Evolutionary conservation across 35 echinoderm and acorn worm species (phyloP).

Genomic region (Patiria miniata): DNA sequence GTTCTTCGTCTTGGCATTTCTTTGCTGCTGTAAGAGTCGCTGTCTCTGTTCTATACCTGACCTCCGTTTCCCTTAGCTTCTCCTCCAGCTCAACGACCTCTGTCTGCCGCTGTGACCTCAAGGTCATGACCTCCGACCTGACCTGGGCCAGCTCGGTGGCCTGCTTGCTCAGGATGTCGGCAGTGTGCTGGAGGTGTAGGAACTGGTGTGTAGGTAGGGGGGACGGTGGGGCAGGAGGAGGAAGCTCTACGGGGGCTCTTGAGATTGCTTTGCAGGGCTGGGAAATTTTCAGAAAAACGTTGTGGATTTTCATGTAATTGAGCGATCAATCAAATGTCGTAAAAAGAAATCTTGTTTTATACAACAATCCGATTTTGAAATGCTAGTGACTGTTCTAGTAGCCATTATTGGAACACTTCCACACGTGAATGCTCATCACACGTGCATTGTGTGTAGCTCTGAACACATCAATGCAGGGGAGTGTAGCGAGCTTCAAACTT

Average conservation of each 20-base stretch:
- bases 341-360: no score
- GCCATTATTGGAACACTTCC: no score
- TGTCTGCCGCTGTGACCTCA: background rate
- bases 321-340: no score
- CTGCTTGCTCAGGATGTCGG: slow-evolving; percentile 33
- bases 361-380: no score
- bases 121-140: slow-evolving; percentile 16
- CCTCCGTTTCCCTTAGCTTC: background rate
- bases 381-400: no score
- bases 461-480: no score
- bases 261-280: background rate
- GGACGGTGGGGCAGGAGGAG: background rate
- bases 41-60: background rate
- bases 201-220: background rate
- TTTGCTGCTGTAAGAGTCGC: background rate
- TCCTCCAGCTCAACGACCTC: slow-evolving; percentile 1
- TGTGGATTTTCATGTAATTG: no score
- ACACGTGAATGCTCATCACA: no score
- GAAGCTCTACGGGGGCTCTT: background rate
- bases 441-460: no score
- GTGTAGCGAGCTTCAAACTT: no score
- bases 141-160: slow-evolving; percentile 34
- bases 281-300: no score
- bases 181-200: slow-evolving; percentile 21
- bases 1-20: slow-evolving; percentile 2